Evolutionary conservation across 2,113 vertebrate species (phyloP).

Genomic region (Chlorodrepanis virens): DNA sequence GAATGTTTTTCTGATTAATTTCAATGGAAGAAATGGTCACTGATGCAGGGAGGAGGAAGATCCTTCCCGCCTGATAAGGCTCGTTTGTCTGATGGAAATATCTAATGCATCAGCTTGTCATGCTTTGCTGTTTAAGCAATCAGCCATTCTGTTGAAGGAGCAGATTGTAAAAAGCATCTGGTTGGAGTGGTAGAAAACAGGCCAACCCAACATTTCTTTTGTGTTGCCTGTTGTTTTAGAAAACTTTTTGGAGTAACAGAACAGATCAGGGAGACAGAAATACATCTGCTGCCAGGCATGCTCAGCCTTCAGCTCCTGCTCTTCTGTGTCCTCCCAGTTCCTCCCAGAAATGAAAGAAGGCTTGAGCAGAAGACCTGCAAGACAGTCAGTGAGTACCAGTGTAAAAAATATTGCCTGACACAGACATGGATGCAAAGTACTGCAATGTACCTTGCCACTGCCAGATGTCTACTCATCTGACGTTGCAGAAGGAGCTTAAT

Average conservation of each 20-base stretch:
- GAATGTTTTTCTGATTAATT: background rate
- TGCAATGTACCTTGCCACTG: background rate
- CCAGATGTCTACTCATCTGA: background rate
- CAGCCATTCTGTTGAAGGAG: background rate
- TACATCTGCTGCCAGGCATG: background rate
- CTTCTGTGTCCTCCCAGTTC: background rate
- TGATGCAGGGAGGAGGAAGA: background rate
- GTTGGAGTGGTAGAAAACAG: background rate
- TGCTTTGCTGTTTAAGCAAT: background rate
- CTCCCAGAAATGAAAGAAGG: background rate
- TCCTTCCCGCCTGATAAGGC: background rate
- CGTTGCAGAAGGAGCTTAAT: background rate
- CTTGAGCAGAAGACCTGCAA: background rate
- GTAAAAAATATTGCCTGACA: background rate
- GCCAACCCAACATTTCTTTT: background rate
- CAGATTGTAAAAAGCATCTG: background rate
- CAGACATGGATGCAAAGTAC: rapidly evolving
- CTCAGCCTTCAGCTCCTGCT: background rate
- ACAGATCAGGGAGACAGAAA: background rate
- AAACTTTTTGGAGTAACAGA: background rate
- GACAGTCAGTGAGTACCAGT: background rate
- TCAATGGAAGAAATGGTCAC: background rate
- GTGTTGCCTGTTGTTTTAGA: background rate
- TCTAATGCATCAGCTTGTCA: background rate
- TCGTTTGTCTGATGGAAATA: background rate